Percentiles rank a stretch among this genome's conserved stretches.
Evolutionary conservation across 2,888 invertebrate species (phyloP).

Genomic region (Tipula lateralis): DNA sequence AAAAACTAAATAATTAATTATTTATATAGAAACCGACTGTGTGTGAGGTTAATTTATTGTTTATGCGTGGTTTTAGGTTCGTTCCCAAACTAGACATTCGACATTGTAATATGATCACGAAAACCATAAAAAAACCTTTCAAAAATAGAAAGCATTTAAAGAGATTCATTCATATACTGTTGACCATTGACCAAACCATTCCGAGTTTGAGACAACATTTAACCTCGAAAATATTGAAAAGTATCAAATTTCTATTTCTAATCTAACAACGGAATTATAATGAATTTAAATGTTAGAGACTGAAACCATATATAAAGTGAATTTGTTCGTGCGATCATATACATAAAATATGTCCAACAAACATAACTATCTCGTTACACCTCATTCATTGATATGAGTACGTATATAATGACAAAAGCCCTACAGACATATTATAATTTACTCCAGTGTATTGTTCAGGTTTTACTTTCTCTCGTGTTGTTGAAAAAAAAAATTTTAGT

Average conservation of each 20-base stretch:
- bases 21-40: too few relatives aligned
- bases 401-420: not conserved
- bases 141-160: not conserved
- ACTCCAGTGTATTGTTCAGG: not conserved
- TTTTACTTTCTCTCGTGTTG: not conserved
- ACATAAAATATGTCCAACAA: not conserved
- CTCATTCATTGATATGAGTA: not conserved
- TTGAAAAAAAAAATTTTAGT: not conserved
- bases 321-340: not conserved
- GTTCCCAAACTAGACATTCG: not conserved
- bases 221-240: not conserved
- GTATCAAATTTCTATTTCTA: slow-evolving; percentile 1
- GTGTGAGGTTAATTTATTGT: not conserved
- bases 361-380: slow-evolving; percentile 13
- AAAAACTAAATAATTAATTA: not conserved
- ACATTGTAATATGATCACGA: too few relatives aligned
- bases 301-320: not conserved
- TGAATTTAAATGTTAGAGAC: not conserved
- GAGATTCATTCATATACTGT: not conserved
- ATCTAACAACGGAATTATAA: not conserved
- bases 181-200: not conserved
- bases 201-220: too few relatives aligned
- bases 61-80: too few relatives aligned
- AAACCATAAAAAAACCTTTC: too few relatives aligned
- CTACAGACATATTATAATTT: not conserved